Conservation (phyloP, 2,113 vertebrate species). For the Drymodes brunneopygia region DNA sequence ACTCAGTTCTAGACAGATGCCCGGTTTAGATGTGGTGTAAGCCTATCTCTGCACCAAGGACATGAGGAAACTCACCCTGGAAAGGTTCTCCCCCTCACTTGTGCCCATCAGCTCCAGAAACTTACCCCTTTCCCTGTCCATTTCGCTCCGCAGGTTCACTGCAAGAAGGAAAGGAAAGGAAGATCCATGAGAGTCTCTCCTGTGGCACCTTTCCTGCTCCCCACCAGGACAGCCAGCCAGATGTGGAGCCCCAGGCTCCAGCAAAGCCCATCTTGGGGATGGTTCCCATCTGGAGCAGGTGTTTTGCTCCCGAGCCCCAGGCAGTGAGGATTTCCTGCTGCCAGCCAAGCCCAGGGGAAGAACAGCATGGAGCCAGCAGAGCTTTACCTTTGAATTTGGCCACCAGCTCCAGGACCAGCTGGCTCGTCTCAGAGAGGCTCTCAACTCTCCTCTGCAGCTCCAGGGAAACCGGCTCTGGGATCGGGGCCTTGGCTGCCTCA, state of each 20-base stretch:
- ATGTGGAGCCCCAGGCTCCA: not conserved
- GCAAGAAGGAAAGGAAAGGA: not conserved
- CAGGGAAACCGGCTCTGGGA: rapidly evolving
- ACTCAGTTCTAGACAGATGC: not conserved
- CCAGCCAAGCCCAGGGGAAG: not conserved
- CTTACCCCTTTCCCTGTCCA: not conserved
- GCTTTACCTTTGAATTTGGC: conserved; percentile 14
- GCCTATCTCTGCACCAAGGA: not conserved
- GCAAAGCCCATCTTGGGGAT: rapidly evolving
- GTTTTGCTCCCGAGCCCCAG: not conserved
- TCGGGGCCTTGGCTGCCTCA: rapidly evolving
- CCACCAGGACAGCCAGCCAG: not conserved
- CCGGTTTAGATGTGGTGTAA: not conserved
- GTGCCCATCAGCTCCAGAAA: not conserved
- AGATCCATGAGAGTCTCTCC: not conserved
- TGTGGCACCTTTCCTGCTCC: not conserved
- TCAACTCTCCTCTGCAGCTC: not conserved
- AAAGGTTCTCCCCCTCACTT: not conserved
- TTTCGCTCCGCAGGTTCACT: not conserved
- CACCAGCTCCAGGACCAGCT: rapidly evolving
- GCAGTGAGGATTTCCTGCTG: rapidly evolving
- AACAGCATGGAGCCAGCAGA: rapidly evolving
- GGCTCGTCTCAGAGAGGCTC: not conserved
- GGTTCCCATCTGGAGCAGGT: not conserved
- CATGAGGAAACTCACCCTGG: not conserved